Evolutionary conservation across 1,140 invertebrate species (phyloP).

Genomic region (Calephelis virginiensis): DNA sequence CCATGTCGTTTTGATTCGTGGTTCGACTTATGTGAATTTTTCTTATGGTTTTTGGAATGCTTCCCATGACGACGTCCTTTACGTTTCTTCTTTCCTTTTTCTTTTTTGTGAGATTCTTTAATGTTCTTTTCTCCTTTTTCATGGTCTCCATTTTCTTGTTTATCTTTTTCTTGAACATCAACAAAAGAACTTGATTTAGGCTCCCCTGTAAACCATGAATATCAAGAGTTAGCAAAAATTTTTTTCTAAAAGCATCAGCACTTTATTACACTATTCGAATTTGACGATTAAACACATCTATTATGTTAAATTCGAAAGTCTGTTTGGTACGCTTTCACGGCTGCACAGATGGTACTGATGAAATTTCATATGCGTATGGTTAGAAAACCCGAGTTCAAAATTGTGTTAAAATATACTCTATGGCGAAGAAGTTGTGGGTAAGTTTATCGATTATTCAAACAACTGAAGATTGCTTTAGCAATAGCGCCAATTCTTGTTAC

Average conservation of each 20-base stretch:
- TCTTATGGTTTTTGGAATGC: conserved; percentile 74
- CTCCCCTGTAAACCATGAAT: conserved; percentile 45
- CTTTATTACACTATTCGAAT: no score
- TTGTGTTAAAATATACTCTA: no score
- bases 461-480: no score
- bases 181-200: conserved; percentile 57
- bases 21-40: conserved; percentile 55
- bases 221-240: not conserved
- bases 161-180: conserved; percentile 49
- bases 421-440: no score
- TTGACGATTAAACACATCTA: no score
- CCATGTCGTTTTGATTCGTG: conserved; percentile 53
- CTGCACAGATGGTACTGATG: no score
- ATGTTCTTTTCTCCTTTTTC: conserved; percentile 44
- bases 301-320: not conserved
- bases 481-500: no score
- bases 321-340: no score
- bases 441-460: no score
- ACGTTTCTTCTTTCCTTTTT: conserved; percentile 70
- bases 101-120: conserved; percentile 72
- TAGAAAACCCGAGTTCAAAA: no score
- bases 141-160: conserved; percentile 49
- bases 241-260: no score
- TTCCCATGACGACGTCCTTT: conserved; percentile 77
- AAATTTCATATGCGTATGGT: no score